Base-by-base conservation (phyloP, 2,888 invertebrate species). In the Stratiomys singularior region DNA sequence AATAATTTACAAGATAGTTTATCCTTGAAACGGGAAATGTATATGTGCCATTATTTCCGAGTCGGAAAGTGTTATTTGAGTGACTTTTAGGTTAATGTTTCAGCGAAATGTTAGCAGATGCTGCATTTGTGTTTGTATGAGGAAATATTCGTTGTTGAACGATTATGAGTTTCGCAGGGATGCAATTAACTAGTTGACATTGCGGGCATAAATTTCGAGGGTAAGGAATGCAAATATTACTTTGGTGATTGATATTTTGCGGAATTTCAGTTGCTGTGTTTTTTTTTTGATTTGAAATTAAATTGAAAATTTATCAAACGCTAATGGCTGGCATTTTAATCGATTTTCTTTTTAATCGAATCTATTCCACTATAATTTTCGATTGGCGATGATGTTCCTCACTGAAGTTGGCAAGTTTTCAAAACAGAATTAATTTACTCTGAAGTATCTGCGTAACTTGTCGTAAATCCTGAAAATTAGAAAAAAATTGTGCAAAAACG, bases 1-100 rank as follows among this genome's bases (percentile, higher is more conserved):
- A 25, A 21, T 23, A 60, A 60, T 21, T 60, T 60, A 60, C 60
- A 60, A 60, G 60, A 23, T 18, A 60, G 60, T 25, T 60, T 60
- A 60, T 60, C 21, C 25, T 60, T 60, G 3, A 0, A 60, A 60
- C 23, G 25, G 60, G 60, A 60, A 60, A 15, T 60, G 23, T n/a
- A 60, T 25, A 25, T 18, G 60, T 60, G 7, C 18, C 60, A 60
- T 60, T 60, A 25, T 60, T 23, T 60, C 60, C 60, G 60, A 60
- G 21, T 23, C 60, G 60, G 60, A 60, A 60, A 60, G 60, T 60
- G 60, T 60, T 60, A 1, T 18, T 60, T 60, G 25, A n/a, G 23
- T 60, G 13, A 25, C 23, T 60, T 25, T 5, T n/a, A 52, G 52
- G 18, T 25, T 23, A 25, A n/a, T 60, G 60, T 60, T 37, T 60